Base-by-base conservation (phyloP, 2,888 invertebrate species). In the Melieria omissa region DNA sequence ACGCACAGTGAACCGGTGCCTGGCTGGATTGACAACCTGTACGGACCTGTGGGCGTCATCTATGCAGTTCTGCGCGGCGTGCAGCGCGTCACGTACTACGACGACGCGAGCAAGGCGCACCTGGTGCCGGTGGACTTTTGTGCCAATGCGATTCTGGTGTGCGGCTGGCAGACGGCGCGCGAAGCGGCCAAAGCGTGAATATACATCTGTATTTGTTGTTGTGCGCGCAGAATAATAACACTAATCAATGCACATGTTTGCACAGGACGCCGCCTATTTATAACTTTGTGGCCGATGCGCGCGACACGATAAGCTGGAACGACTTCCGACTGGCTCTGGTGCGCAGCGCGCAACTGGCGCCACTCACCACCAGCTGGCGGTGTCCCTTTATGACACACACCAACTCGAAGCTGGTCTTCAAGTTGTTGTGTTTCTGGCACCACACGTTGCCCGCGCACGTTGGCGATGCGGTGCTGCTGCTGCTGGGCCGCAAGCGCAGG, bases 241-340 rank as follows among this genome's bases (percentile, higher is more conserved):
- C n/a, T 62, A 0, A n/a, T 46, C 5, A 46, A 8, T 16, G 6
- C 12, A 12, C 12, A 7, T 42, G 5, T 7, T 52, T 52, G n/a
- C 12, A 52, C 12, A 12, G 46, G 5, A 57, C 14, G 8, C 72
- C 79, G 6, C 49, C 72, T 6, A 79, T 82, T 16, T 96, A 93
- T 88, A 97, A 98, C 87, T 95, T 92, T 84, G 94, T 96, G 4
- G 93, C 96, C 1, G 93, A 95, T 0, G 89, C 89, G 0, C 90
- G 93, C 73, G 95, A 96, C 81, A 91, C 92, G 1, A 87, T 97
- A 62, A 92, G 91, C 0, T 98, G 97, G 97, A 89, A 88, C 0
- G 89, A 92, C 60, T 93, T 94, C 79, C 88, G n/a, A 3, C 14
- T 70, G 0, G 47, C 63, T 7, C 41, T 77, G 0, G 5, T 63